A percentile compares a stretch with the other conserved stretches of the same genome.
phyloP scores from a whole-genome alignment of 2,113 vertebrate genomes.

The Butastur rufipennis region DNA sequence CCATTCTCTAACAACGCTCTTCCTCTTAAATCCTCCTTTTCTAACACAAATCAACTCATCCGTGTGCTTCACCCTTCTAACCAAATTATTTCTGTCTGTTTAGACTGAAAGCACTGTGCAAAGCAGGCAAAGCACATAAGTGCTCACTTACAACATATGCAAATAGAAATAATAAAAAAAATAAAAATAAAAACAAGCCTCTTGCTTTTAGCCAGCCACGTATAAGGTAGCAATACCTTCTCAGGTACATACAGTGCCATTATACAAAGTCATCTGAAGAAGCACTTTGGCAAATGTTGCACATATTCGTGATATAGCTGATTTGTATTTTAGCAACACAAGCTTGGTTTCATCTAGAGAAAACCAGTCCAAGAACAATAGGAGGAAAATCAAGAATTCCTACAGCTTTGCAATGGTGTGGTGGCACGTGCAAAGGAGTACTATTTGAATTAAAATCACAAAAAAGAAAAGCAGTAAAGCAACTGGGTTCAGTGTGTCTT shows the following conservation, averaged over 20 bases:
- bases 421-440: neutral
- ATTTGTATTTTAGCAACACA: neutral
- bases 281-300: neutral
- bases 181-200: neutral
- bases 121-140: neutral
- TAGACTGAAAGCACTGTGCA: neutral
- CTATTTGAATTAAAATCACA: neutral
- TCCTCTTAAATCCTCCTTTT: neutral
- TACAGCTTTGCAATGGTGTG: neutral
- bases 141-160: fast-evolving
- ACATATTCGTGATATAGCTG: neutral
- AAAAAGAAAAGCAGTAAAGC: neutral
- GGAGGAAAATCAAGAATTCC: neutral
- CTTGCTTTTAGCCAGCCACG: neutral
- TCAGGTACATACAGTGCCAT: neutral
- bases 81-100: neutral
- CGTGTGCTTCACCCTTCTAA: fast-evolving
- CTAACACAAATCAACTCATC: neutral
- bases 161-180: neutral
- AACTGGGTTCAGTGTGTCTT: neutral
- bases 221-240: neutral
- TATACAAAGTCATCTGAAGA: neutral
- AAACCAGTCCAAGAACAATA: neutral
- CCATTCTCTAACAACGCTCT: fast-evolving
- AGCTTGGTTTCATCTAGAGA: neutral